These are phyloP conservation scores for Phalacrocorax pelagicus DNA, from an alignment of 2,113 vertebrate species.

Conservation along the genomic window DNA sequence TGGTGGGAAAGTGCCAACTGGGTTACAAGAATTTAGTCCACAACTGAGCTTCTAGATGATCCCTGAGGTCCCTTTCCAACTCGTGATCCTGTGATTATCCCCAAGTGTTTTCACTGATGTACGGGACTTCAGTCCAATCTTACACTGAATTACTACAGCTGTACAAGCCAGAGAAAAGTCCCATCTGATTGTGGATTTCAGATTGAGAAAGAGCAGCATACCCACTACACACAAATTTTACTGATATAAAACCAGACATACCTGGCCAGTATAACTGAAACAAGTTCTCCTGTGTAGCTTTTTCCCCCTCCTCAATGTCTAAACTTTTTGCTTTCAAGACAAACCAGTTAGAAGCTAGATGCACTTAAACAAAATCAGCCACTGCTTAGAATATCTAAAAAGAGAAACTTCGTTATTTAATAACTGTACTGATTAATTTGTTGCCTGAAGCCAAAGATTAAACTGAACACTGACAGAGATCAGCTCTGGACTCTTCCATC, in stretches of 20 bases:
- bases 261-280: background rate
- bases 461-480: background rate
- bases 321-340: background rate
- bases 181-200: background rate
- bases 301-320: background rate
- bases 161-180: background rate
- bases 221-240: background rate
- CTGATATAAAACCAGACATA: background rate
- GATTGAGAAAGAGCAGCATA: background rate
- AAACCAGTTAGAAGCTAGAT: background rate
- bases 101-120: background rate
- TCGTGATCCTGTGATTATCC: no score
- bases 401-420: background rate
- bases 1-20: background rate
- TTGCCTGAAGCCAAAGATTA: background rate
- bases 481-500: background rate
- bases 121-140: background rate
- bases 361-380: background rate
- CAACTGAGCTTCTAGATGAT: no score
- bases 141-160: accelerated
- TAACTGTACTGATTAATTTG: background rate
- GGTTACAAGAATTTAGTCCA: background rate
- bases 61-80: no score
- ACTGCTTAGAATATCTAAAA: background rate
- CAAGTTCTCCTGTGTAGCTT: background rate